phyloP scores from a whole-genome alignment of 1,140 invertebrate species.

The Pararge aegeria region DNA sequence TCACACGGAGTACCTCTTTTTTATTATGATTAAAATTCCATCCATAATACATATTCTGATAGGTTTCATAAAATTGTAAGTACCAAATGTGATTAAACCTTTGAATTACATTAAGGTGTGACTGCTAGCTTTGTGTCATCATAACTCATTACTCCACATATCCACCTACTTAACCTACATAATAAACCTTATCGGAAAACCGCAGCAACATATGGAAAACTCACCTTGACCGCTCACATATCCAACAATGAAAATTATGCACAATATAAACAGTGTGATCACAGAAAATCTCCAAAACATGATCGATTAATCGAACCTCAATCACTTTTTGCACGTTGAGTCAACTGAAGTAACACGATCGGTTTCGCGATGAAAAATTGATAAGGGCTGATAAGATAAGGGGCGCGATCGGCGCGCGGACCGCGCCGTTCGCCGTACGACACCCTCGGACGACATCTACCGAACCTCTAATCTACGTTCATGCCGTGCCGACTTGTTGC shows the following conservation, averaged over 20 bases:
- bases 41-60: too few relatives aligned
- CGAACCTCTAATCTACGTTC: constrained; percentile 43
- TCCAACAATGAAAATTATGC: constrained; percentile 40
- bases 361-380: constrained; percentile 70
- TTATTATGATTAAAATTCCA: too few relatives aligned
- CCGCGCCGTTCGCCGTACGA: constrained; percentile 47
- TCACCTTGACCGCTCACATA: constrained; percentile 52
- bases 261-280: constrained; percentile 41
- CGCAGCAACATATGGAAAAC: constrained; percentile 20
- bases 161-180: background rate
- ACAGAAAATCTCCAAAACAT: constrained; percentile 49
- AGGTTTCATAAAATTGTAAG: too few relatives aligned
- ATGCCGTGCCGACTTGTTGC: constrained; percentile 11
- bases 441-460: constrained; percentile 54
- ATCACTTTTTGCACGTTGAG: constrained; percentile 61
- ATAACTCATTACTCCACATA: background rate
- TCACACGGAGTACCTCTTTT: too few relatives aligned
- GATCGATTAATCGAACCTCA: constrained; percentile 35
- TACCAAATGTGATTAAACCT: too few relatives aligned
- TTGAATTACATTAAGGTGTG: constrained; percentile 9
- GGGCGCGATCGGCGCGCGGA: constrained; percentile 50
- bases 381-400: constrained; percentile 74
- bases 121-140: constrained; percentile 1
- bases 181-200: constrained; percentile 8
- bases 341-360: constrained; percentile 53